Conservation (phyloP, 2,888 invertebrate species). For the Endotricha flammealis region DNA sequence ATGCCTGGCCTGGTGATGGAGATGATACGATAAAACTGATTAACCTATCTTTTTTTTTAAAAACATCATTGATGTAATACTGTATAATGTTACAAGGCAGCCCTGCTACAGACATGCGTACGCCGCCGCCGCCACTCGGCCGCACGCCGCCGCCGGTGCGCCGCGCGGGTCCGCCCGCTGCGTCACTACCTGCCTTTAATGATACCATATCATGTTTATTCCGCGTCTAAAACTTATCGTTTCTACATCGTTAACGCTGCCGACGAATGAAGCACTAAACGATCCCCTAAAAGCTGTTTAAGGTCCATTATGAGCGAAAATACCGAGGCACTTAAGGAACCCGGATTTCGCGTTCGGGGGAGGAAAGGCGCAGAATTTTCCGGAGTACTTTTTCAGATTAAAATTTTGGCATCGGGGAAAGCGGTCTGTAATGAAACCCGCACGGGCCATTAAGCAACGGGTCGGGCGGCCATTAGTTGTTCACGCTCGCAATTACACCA, state of each 20-base stretch:
- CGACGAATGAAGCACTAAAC: conserved; percentile 50
- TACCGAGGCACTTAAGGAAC: conserved; percentile 45
- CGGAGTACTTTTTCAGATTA: conserved; percentile 51
- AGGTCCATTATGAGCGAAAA: conserved; percentile 51
- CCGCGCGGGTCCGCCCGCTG: background rate
- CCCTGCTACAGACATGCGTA: too few species aligned
- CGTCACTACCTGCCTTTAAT: conserved; percentile 19
- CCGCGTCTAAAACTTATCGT: conserved; percentile 51
- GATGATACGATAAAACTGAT: too few species aligned
- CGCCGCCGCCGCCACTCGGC: conserved; percentile 5
- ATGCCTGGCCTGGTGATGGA: too few species aligned
- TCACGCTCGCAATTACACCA: conserved; percentile 58
- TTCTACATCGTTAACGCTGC: conserved; percentile 57
- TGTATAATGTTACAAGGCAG: too few species aligned
- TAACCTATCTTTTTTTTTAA: too few species aligned
- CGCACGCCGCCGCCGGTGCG: conserved; percentile 1
- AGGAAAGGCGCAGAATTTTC: conserved; percentile 28
- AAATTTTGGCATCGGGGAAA: conserved; percentile 53
- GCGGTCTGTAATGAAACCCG: conserved; percentile 57
- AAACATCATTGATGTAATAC: too few species aligned
- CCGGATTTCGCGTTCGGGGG: conserved; percentile 25
- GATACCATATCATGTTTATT: conserved; percentile 49
- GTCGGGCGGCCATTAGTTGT: conserved; percentile 52
- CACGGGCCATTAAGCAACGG: conserved; percentile 55
- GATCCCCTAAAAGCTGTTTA: conserved; percentile 54